Evolutionary conservation across 1,140 invertebrate genomes (phyloP), one percentile per base, ranked within the genome.

Genomic region (Aphelenchoides fujianensis): DNA sequence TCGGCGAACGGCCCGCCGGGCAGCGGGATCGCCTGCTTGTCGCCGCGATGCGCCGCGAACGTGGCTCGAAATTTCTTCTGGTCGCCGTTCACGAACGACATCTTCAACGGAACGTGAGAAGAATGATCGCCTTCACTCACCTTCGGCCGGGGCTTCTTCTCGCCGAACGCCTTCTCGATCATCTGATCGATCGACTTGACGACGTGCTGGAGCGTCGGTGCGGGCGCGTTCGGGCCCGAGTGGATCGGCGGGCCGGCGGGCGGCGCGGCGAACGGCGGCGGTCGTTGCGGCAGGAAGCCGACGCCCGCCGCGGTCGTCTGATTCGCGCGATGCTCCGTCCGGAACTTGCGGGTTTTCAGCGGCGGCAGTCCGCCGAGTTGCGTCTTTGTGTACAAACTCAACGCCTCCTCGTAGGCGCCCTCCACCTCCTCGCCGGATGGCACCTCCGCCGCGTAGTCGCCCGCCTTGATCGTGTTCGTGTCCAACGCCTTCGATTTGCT

Each of bases 1-100:
- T 72, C 70, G 34, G n/a, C n/a, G 19, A 71, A 37, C 9, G 16
- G 16, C n/a, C 27, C 16, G 19, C 41, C 30, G 16, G 66, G 70
- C 16, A 72, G 28, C 7, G 70, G 70, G 72, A 72, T 72, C 16
- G 69, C 30, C 28, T 72, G 72, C 3, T 74, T 36, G 31, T 61
- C 67, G n/a, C 34, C 70, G n/a, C 61, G 70, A 34, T 72, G 70
- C 16, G 35, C 59, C 72, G 34, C 70, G 41, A 73, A 72, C 28
- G 70, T 72, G n/a, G 70, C 70, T 28, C 69, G 70, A 41, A 74
- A 72, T 16, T 72, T 72, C 19, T 66, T 32, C 1, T 16, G 16
- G 16, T 61, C 67, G n/a, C 2, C 16, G 9, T 16, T 9, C 3
- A 73, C 2, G 23, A 32, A 71, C n/a, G 9, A 23, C n/a, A 62